Evolutionary conservation across 1,140 invertebrate genomes (phyloP).

Genomic region (Brachionus manjavacas): DNA sequence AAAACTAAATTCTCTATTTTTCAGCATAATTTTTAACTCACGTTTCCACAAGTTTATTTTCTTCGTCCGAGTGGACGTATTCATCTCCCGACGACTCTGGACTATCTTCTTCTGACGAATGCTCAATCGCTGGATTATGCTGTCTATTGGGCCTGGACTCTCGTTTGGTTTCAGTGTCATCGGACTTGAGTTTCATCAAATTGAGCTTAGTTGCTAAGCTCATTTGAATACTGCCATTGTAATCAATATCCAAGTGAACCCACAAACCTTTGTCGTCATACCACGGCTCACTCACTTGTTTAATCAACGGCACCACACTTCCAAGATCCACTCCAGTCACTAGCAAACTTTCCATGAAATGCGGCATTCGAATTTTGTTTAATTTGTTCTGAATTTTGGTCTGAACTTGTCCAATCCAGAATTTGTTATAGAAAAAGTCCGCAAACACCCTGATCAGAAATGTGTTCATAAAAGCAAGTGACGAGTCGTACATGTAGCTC

Average conservation of each 20-base stretch:
- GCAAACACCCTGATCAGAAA: constrained; percentile 70
- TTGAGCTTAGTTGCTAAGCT: constrained; percentile 88
- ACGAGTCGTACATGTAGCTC: constrained; percentile 46
- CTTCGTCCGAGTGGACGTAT: constrained; percentile 57
- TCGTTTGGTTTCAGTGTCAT: background rate
- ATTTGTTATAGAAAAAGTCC: constrained; percentile 68
- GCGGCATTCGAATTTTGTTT: constrained; percentile 76
- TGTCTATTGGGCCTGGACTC: background rate
- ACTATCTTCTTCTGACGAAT: constrained; percentile 75
- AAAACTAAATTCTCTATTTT: too few relatives aligned
- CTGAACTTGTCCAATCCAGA: constrained; percentile 61
- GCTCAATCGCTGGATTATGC: constrained; percentile 50
- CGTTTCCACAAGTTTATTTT: constrained; percentile 45
- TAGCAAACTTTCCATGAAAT: constrained; percentile 76
- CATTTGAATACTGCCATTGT: constrained; percentile 78
- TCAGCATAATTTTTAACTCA: background rate
- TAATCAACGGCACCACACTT: constrained; percentile 69
- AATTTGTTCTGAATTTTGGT: constrained; percentile 80
- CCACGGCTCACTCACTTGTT: constrained; percentile 67
- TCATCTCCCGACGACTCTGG: constrained; percentile 84
- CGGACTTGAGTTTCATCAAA: constrained; percentile 72
- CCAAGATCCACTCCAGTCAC: constrained; percentile 74
- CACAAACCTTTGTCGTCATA: constrained; percentile 82
- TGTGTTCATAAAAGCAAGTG: constrained; percentile 68
- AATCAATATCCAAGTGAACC: constrained; percentile 82